Percentiles rank a stretch among this genome's conserved stretches.
These are phyloP conservation scores for Apotomis turbidana DNA, from an alignment of 2,888 invertebrate species.

Conservation along the genomic window DNA sequence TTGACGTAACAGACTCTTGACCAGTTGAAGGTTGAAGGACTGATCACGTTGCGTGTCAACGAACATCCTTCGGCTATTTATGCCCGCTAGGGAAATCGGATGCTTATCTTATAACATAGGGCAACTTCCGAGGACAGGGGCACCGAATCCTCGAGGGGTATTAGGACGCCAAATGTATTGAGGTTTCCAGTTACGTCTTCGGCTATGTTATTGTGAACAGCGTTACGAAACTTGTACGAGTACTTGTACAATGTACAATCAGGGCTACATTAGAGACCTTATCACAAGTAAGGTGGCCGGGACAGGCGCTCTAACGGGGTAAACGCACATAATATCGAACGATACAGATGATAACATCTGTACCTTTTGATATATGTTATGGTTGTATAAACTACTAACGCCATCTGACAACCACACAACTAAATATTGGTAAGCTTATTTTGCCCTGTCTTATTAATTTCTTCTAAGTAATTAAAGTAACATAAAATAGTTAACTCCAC, in stretches of 20 bases:
- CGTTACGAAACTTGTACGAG: background rate
- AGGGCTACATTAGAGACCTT: no score
- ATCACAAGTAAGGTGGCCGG: no score
- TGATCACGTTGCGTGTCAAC: constrained; percentile 41
- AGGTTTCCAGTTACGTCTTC: constrained; percentile 44
- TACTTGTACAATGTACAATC: no score
- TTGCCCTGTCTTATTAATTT: background rate
- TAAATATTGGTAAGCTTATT: no score
- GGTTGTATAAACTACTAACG: no score
- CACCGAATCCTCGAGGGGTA: constrained; percentile 51
- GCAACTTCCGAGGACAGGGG: constrained; percentile 63
- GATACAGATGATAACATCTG: no score
- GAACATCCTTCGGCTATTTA: constrained; percentile 47
- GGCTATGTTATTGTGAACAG: background rate
- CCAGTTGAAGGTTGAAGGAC: constrained; percentile 4
- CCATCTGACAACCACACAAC: no score
- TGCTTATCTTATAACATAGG: constrained; percentile 76
- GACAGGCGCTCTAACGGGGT: no score
- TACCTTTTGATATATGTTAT: no score
- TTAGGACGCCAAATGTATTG: constrained; percentile 44
- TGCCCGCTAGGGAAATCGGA: constrained; percentile 74
- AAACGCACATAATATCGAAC: no score
- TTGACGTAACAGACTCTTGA: background rate
- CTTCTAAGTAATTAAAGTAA: background rate
- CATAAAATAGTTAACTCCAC: background rate